phyloP scores from a whole-genome alignment of 2,888 invertebrate genomes.

The Clostera curtula region DNA sequence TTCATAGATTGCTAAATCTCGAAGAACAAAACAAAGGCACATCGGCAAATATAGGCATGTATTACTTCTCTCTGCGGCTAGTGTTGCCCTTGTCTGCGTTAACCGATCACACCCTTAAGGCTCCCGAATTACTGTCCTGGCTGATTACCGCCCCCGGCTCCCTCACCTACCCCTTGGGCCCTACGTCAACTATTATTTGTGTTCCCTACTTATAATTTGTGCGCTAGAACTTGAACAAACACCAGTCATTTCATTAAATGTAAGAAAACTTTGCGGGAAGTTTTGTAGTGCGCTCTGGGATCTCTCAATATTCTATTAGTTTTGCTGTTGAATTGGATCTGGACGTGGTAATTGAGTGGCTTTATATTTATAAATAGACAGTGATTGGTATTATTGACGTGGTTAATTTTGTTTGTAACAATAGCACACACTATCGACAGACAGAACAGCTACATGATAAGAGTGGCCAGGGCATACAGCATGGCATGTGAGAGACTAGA shows the following conservation, averaged over 20 bases:
- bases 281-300: slow-evolving; percentile 53
- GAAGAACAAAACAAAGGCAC: slow-evolving; percentile 73
- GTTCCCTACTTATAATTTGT: slow-evolving; percentile 69
- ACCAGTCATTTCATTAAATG: slow-evolving; percentile 64
- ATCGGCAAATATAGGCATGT: slow-evolving; percentile 71
- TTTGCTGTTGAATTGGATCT: slow-evolving; percentile 28
- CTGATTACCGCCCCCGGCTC: slow-evolving; percentile 54
- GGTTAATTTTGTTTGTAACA: too few species aligned
- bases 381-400: too few species aligned
- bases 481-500: too few species aligned
- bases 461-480: too few species aligned
- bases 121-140: slow-evolving; percentile 71
- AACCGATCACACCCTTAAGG: slow-evolving; percentile 73
- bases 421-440: too few species aligned
- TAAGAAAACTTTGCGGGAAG: slow-evolving; percentile 55
- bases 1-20: slow-evolving; percentile 71
- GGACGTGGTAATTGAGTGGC: slow-evolving; percentile 38
- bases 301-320: slow-evolving; percentile 51
- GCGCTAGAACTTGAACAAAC: slow-evolving; percentile 63
- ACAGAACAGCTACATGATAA: too few species aligned
- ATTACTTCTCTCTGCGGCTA: slow-evolving; percentile 69
- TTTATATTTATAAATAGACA: slow-evolving; percentile 32
- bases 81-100: slow-evolving; percentile 69
- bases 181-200: slow-evolving; percentile 70
- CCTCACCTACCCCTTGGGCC: slow-evolving; percentile 38